Conservation (phyloP, 2,113 vertebrate genomes). For the Chunga burmeisteri region DNA sequence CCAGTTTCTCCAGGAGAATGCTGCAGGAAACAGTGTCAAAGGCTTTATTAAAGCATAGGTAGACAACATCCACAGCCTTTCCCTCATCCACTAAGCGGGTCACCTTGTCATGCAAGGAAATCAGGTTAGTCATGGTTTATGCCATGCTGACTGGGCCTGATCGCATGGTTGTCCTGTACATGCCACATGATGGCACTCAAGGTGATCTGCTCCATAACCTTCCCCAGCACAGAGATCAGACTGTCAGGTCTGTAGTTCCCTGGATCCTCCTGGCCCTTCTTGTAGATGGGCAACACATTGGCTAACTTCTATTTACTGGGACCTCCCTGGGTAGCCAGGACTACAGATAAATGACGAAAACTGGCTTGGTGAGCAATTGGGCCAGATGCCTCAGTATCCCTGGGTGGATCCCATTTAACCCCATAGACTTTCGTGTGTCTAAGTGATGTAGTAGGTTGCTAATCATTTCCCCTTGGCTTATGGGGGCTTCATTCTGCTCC, state of each 20-base stretch:
- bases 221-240: too few species aligned
- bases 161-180: too few species aligned
- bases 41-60: too few species aligned
- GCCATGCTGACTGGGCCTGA: neutral
- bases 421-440: neutral
- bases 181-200: too few species aligned
- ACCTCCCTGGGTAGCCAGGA: neutral
- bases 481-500: too few species aligned
- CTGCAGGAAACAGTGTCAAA: too few species aligned
- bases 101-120: neutral
- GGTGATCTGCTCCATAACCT: too few species aligned
- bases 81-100: neutral
- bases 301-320: neutral
- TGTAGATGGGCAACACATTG: too few species aligned
- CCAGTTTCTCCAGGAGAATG: neutral
- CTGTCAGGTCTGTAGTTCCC: too few species aligned
- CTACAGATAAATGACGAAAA: neutral
- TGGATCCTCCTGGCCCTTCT: too few species aligned
- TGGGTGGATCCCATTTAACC: neutral
- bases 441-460: neutral
- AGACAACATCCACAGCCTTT: neutral
- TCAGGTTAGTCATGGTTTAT: neutral
- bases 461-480: too few species aligned
- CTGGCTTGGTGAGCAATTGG: neutral
- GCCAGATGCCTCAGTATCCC: neutral